phyloP scores from a whole-genome alignment of 2,113 vertebrate genomes.

The Sminthopsis crassicaudata region DNA sequence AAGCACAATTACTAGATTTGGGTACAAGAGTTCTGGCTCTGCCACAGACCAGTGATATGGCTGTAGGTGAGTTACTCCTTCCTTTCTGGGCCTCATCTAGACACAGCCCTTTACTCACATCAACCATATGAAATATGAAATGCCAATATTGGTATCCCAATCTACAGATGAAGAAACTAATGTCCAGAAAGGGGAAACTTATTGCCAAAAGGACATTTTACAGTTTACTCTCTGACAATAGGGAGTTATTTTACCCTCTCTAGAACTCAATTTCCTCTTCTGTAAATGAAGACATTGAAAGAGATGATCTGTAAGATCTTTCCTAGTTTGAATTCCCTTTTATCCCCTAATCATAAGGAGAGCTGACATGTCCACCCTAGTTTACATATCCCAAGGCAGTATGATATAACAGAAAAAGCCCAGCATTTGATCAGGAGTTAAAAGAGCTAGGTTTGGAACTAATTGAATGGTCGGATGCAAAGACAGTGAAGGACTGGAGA shows the following conservation, averaged over 20 bases:
- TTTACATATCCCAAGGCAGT: background rate
- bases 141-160: background rate
- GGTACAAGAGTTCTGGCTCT: background rate
- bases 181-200: background rate
- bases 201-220: background rate
- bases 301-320: background rate
- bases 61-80: background rate
- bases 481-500: background rate
- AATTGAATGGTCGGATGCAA: background rate
- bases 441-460: background rate
- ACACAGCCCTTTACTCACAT: background rate
- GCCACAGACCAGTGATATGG: background rate
- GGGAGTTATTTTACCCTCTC: background rate
- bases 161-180: background rate
- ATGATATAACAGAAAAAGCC: background rate
- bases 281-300: background rate
- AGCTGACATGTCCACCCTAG: background rate
- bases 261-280: background rate
- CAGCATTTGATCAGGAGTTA: background rate
- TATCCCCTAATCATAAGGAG: background rate
- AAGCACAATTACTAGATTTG: background rate
- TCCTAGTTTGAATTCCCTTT: background rate
- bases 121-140: background rate
- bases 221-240: background rate
- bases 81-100: background rate